Percentiles rank a stretch among this genome's conserved stretches.
Conservation (phyloP, 2,888 invertebrate species). For the Harpalus rubripes region DNA sequence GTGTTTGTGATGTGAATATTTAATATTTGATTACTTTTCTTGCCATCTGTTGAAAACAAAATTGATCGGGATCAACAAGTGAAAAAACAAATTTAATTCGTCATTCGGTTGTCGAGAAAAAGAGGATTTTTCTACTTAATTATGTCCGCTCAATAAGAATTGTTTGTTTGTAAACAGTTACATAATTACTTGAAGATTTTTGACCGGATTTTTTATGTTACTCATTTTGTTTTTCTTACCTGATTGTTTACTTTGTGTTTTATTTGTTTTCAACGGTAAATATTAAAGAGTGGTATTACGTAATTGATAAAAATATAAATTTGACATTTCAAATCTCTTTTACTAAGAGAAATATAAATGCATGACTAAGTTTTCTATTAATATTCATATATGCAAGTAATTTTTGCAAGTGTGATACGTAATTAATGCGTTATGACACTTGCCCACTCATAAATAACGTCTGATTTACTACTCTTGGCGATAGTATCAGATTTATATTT, state of each 20-base stretch:
- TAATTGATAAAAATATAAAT: slow-evolving; percentile 18
- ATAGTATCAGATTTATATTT: background rate
- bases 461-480: background rate
- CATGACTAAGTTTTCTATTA: slow-evolving; percentile 19
- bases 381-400: slow-evolving; percentile 20
- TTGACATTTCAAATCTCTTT: slow-evolving; percentile 13
- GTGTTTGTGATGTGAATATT: too few relatives aligned
- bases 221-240: slow-evolving; percentile 4
- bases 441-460: background rate
- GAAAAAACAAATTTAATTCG: background rate
- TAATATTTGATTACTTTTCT: background rate
- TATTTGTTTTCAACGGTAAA: background rate
- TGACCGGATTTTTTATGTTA: slow-evolving; percentile 17
- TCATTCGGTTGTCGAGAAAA: background rate
- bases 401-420: slow-evolving; percentile 11
- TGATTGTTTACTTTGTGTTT: slow-evolving; percentile 18
- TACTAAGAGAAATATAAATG: slow-evolving; percentile 8
- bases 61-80: slow-evolving; percentile 32
- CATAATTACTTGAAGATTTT: slow-evolving; percentile 5
- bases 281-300: background rate
- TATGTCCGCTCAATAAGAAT: background rate
- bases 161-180: background rate
- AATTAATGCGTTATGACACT: slow-evolving; percentile 34
- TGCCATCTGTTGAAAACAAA: background rate
- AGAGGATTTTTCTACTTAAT: background rate